Percentiles rank a stretch among this genome's conserved stretches.
These are phyloP conservation scores for Pteruthius melanotis DNA, from an alignment of 2,113 vertebrate species.

Conservation along the genomic window DNA sequence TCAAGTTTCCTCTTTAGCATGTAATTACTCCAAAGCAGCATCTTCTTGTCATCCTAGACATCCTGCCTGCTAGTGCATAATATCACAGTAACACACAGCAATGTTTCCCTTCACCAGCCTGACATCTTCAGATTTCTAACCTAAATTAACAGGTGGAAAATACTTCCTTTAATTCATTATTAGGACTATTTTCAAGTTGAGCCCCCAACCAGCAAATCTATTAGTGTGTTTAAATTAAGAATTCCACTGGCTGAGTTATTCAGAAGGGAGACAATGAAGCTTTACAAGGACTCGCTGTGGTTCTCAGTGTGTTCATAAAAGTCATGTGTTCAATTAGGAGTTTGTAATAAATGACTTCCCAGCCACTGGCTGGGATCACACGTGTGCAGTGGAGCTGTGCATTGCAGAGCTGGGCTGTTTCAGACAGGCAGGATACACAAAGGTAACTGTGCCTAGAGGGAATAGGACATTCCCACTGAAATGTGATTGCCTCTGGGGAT, in stretches of 20 bases:
- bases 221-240: not conserved
- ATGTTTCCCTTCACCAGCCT: not conserved
- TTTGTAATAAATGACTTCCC: not conserved
- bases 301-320: not conserved
- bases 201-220: not conserved
- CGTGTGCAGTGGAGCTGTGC: not conserved
- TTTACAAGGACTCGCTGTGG: not conserved
- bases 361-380: not conserved
- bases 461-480: not conserved
- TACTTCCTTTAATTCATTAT: not conserved
- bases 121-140: not conserved
- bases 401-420: not conserved
- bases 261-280: not conserved
- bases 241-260: not conserved
- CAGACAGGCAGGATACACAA: not conserved
- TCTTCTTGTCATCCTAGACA: not conserved
- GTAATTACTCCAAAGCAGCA: not conserved
- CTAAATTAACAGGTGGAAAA: not conserved
- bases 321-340: not conserved
- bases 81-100: not conserved
- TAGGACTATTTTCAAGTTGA: not conserved
- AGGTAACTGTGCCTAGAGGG: not conserved
- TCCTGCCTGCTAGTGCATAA: not conserved
- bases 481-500: not conserved
- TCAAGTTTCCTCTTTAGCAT: not conserved